These are phyloP conservation scores for Trichonephila inaurata DNA, from an alignment of 1,140 invertebrate species.

Conservation along the genomic window DNA sequence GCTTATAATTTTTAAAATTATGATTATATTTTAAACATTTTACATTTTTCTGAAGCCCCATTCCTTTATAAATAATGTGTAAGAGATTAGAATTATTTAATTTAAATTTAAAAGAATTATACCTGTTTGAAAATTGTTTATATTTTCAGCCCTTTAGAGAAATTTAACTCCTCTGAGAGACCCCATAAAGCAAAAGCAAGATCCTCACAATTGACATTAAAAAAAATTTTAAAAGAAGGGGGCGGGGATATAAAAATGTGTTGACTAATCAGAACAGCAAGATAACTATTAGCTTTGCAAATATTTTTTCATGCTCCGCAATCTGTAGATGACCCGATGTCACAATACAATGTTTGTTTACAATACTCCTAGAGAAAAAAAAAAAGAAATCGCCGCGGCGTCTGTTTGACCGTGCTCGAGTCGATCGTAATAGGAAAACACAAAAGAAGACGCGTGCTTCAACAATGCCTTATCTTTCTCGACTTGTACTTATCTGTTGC, in stretches of 20 bases:
- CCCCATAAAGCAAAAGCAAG: no score
- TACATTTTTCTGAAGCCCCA: no score
- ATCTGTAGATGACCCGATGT: no score
- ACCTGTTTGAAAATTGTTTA: no score
- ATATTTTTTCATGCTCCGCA: neutral
- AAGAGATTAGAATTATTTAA: no score
- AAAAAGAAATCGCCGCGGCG: neutral
- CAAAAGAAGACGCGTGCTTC: conserved; percentile 39
- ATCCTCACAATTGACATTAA: no score
- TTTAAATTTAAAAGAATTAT: no score
- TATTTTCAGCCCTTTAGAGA: no score
- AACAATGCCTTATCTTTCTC: conserved; percentile 7
- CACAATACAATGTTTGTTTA: conserved; percentile 23
- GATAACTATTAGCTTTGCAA: neutral
- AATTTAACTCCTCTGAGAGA: no score
- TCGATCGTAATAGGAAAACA: neutral
- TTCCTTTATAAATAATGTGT: no score
- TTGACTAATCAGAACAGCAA: neutral
- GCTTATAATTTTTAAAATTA: no score
- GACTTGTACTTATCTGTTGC: conserved; percentile 47
- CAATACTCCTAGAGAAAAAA: neutral
- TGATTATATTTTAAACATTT: no score
- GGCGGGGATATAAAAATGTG: neutral
- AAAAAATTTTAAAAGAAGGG: neutral
- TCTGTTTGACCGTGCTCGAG: neutral